Percentiles rank a stretch among this genome's conserved stretches.
phyloP scores from a whole-genome alignment of 2,888 invertebrate species.

The Rhogogaster chlorosoma region DNA sequence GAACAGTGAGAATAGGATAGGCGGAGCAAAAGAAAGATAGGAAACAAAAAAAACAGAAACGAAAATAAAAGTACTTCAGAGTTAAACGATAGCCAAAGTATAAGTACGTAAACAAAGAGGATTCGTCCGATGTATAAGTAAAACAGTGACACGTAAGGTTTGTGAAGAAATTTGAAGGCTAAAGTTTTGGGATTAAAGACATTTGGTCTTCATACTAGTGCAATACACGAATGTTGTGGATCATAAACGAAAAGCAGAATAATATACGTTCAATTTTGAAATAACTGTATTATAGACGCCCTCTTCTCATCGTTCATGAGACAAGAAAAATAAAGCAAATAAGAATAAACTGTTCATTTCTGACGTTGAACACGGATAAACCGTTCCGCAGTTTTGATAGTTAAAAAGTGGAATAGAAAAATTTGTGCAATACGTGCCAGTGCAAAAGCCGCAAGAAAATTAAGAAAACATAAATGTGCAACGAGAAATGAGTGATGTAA shows the following conservation, averaged over 20 bases:
- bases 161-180: not conserved
- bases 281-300: not conserved
- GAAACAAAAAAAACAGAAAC: conserved; percentile 31
- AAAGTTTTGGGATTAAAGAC: not conserved
- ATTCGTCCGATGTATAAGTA: not conserved
- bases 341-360: not conserved
- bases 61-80: not conserved
- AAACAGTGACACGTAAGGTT: not conserved
- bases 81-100: not conserved
- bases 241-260: not conserved
- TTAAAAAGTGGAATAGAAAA: not conserved
- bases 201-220: not conserved
- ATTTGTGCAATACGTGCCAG: conserved; percentile 2
- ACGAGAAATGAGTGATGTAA: not conserved
- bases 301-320: not conserved
- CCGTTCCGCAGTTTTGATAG: not conserved
- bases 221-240: conserved; percentile 1
- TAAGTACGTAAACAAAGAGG: not conserved
- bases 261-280: not conserved
- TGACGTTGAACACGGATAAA: not conserved
- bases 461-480: not conserved
- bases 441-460: not conserved
- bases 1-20: not conserved
- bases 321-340: not conserved
- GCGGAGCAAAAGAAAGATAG: not conserved